Evolutionary conservation across 2,113 vertebrate species (phyloP).

Genomic region (Campylomormyrus numenius): DNA sequence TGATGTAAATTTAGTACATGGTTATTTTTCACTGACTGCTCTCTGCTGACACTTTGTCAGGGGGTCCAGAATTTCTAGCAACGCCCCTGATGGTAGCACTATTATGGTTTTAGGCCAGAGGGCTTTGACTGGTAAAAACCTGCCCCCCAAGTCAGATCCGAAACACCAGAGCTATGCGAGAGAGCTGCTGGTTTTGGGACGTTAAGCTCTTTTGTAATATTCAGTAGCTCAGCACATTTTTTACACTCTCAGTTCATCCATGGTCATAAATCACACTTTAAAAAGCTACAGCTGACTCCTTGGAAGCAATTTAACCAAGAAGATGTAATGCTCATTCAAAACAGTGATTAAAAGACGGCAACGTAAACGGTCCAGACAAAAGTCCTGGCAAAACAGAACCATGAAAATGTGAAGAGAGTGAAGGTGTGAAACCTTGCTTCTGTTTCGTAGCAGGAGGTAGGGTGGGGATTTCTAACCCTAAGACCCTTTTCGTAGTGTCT

Average conservation of each 20-base stretch:
- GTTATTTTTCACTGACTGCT: background rate
- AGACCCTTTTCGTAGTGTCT: background rate
- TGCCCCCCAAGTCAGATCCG: background rate
- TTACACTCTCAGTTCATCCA: background rate
- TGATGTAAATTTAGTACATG: background rate
- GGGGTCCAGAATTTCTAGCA: background rate
- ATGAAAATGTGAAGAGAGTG: background rate
- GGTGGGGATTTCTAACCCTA: background rate
- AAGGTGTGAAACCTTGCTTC: background rate
- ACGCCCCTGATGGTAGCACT: background rate
- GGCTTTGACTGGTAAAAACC: background rate
- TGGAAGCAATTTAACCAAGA: background rate
- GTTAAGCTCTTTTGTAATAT: background rate
- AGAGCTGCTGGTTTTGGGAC: background rate
- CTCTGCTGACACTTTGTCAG: background rate
- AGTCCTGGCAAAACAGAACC: background rate
- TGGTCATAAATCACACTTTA: background rate
- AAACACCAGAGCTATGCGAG: background rate
- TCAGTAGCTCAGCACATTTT: background rate
- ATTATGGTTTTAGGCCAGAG: background rate
- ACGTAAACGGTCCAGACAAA: background rate
- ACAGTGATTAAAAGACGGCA: background rate
- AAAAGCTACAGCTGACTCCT: background rate
- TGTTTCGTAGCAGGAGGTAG: background rate
- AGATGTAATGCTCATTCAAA: background rate